Percentiles rank a stretch among this genome's conserved stretches.
Evolutionary conservation across 2,113 vertebrate genomes (phyloP).

Genomic region (Xiphias gladius): DNA sequence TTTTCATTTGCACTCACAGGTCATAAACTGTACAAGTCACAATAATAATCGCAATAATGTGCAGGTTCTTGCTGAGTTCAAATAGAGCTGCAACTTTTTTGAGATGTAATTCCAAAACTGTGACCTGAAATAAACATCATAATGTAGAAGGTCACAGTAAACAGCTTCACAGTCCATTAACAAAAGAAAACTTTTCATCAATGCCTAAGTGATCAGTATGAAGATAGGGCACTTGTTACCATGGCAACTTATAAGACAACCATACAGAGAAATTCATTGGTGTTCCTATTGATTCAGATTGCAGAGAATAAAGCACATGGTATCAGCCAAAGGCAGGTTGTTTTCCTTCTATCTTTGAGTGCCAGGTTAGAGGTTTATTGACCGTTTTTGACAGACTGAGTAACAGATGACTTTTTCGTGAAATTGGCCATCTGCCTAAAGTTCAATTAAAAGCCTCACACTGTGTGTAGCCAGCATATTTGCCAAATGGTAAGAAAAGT

Average conservation of each 20-base stretch:
- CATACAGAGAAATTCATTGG: slow-evolving; percentile 30
- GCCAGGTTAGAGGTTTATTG: slow-evolving; percentile 73
- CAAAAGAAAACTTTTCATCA: slow-evolving; percentile 39
- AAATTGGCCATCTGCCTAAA: slow-evolving; percentile 70
- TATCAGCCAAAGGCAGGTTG: slow-evolving; percentile 62
- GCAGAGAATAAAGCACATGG: slow-evolving; percentile 23
- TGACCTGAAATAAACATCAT: slow-evolving; percentile 32
- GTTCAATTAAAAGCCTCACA: slow-evolving; percentile 77
- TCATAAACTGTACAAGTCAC: slow-evolving; percentile 57
- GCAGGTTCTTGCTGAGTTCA: slow-evolving; percentile 46
- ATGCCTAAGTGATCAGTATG: slow-evolving; percentile 29
- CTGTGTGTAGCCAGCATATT: slow-evolving; percentile 65
- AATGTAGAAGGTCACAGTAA: slow-evolving; percentile 1
- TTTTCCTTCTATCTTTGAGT: slow-evolving; percentile 36
- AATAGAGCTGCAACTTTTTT: slow-evolving; percentile 47
- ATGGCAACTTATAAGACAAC: slow-evolving; percentile 57
- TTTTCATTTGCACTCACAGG: slow-evolving; percentile 70
- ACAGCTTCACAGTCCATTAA: slow-evolving; percentile 17
- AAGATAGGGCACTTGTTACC: slow-evolving; percentile 59
- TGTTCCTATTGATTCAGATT: slow-evolving; percentile 56
- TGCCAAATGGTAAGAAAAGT: slow-evolving; percentile 66
- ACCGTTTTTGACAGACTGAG: slow-evolving; percentile 75
- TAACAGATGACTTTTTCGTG: slow-evolving; percentile 69
- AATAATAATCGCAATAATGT: slow-evolving; percentile 18
- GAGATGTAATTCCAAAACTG: slow-evolving; percentile 21